phyloP scores from a whole-genome alignment of 2,888 invertebrate genomes.

The Athetis lepigone region DNA sequence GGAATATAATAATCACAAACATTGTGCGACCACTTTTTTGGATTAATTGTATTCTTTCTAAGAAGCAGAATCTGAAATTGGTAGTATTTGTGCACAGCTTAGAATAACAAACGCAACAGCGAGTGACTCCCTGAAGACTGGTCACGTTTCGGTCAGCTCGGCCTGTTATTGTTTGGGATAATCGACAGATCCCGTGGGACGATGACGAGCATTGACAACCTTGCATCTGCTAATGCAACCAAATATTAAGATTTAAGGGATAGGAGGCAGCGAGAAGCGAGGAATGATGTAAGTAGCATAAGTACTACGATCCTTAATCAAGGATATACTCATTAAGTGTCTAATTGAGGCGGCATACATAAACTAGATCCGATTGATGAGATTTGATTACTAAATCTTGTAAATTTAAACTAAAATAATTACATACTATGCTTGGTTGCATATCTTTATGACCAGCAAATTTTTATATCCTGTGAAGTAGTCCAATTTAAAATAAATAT shows the following conservation, averaged over 20 bases:
- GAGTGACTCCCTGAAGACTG: slow-evolving; percentile 57
- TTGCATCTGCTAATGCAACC: slow-evolving; percentile 86
- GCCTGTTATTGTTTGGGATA: slow-evolving; percentile 76
- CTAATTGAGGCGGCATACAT: not conserved
- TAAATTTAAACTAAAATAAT: not conserved
- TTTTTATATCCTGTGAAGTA: no score
- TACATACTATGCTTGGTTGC: no score
- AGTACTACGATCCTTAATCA: not conserved
- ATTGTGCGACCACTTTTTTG: slow-evolving; percentile 29
- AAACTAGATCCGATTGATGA: not conserved
- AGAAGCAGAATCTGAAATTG: slow-evolving; percentile 69
- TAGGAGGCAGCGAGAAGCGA: slow-evolving; percentile 35
- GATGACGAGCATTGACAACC: slow-evolving; percentile 67
- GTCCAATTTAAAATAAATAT: not conserved
- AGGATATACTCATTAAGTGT: not conserved
- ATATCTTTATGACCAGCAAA: not conserved
- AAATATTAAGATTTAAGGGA: slow-evolving; percentile 62
- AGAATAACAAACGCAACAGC: slow-evolving; percentile 78
- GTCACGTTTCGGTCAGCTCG: slow-evolving; percentile 67
- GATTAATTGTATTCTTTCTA: slow-evolving; percentile 57
- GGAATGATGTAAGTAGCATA: not conserved
- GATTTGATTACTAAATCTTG: not conserved
- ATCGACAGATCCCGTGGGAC: slow-evolving; percentile 76
- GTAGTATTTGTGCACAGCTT: slow-evolving; percentile 70
- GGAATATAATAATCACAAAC: slow-evolving; percentile 21